Base-by-base conservation (phyloP, 2,888 invertebrate genomes). In the Hedya salicella region DNA sequence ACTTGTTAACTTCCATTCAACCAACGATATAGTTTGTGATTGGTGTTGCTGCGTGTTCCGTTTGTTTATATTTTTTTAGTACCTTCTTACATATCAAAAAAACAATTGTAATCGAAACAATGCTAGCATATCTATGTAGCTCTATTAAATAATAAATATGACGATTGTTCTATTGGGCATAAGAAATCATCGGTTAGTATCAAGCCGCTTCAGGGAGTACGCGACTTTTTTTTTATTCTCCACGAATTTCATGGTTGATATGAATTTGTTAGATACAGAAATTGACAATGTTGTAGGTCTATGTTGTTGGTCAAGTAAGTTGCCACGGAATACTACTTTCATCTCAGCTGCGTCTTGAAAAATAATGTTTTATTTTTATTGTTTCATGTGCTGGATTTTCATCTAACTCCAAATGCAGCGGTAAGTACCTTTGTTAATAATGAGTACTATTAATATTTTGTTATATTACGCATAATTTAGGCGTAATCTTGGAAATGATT, bases 101-200 rank as follows among this genome's bases (percentile, higher is more conserved):
- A 89, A 87, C 88, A 88, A 87, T 87, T 73, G 72, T 73, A 75
- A 82, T 80, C 79, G 85, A 85, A 88, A 90, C 90, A 91, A 89
- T 89, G 77, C 79, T 76, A 76, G 79, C 80, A 84, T 85, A 83
- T 81, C 80, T 74, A 75, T 79, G 42, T 21, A 54, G 16, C 25
- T 8, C 74, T 76, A 83, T 75, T 88, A 86, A 87, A 78, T 89
- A 86, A 88, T 78, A 75, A 77, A 78, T 79, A 72, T 76, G 79
- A 36, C 9, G 36, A 36, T 11, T 11, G 36, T 36, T 36, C 11
- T 36, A 9, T 9, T 36, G 9, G 36, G 36, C 36, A 36, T 36
- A 9, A 36, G 36, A 9, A 9, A 9, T 36, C 9, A 36, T 36
- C 3, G 36, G 11, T 36, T 5, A 5, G 9, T 36, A 25, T 6